Conservation (phyloP, 2,888 invertebrate species). For the Epsilonema sp. region DNA sequence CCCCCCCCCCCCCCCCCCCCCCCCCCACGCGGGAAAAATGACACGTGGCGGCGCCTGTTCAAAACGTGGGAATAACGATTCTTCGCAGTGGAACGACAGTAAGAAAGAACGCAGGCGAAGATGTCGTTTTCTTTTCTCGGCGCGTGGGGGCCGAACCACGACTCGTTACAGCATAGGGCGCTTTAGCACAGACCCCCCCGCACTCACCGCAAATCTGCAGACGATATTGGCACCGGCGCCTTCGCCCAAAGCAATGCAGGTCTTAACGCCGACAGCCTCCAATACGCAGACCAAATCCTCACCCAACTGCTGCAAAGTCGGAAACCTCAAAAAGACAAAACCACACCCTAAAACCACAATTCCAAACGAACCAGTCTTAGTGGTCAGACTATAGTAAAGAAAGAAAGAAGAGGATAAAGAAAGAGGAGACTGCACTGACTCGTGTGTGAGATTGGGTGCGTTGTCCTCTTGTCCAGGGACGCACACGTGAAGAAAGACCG, state of each 20-base stretch:
- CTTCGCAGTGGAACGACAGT: too few species aligned
- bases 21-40: neutral
- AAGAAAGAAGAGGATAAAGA: neutral
- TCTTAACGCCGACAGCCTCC: slow-evolving; percentile 56
- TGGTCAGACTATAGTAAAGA: slow-evolving; percentile 1
- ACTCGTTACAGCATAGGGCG: neutral
- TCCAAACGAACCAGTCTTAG: too few species aligned
- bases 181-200: neutral
- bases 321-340: slow-evolving; percentile 59
- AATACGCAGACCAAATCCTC: slow-evolving; percentile 59
- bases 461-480: slow-evolving; percentile 67
- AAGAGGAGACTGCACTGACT: slow-evolving; percentile 38
- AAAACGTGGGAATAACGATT: neutral
- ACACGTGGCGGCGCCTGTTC: neutral
- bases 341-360: too few species aligned
- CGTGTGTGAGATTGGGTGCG: slow-evolving; percentile 50
- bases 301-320: slow-evolving; percentile 56
- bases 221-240: slow-evolving; percentile 70
- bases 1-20: neutral
- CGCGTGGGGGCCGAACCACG: too few species aligned
- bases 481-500: slow-evolving; percentile 67
- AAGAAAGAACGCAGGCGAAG: too few species aligned
- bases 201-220: slow-evolving; percentile 50
- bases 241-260: slow-evolving; percentile 63
- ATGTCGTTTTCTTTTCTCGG: too few species aligned